Evolutionary conservation across 2,797 vertebrate genomes (phyloP).

Genomic region (Morelia viridis): DNA sequence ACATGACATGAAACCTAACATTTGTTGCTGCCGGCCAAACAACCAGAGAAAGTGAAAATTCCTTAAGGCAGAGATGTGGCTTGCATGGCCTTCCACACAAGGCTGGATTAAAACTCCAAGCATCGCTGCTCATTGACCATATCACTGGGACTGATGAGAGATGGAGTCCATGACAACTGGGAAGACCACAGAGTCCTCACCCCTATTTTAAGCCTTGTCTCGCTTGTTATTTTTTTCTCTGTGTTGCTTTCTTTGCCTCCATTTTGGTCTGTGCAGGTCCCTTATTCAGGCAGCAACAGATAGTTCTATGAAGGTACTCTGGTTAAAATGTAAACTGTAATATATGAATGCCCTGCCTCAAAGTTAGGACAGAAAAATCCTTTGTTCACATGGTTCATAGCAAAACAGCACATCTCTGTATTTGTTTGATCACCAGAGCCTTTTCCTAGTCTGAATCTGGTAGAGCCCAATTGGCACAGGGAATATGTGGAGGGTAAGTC

Average conservation of each 20-base stretch:
- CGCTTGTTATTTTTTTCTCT: neutral
- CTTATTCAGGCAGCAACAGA: neutral
- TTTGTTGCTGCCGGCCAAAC: neutral
- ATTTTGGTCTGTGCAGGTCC: neutral
- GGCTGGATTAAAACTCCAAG: neutral
- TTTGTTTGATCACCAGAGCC: slow-evolving; percentile 66
- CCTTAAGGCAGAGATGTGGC: neutral
- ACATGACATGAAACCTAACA: neutral
- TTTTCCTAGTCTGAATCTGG: slow-evolving; percentile 57
- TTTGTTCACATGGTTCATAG: neutral
- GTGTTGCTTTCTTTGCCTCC: neutral
- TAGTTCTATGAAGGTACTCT: neutral
- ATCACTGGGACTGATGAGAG: neutral
- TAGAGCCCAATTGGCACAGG: slow-evolving; percentile 58
- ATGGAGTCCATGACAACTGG: neutral
- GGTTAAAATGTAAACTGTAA: neutral
- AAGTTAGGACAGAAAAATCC: neutral
- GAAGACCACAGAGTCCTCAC: neutral
- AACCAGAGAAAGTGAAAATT: neutral
- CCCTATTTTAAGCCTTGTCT: neutral
- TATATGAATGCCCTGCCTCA: neutral
- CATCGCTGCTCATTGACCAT: neutral
- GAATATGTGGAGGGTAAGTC: slow-evolving; percentile 63
- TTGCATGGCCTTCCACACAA: neutral
- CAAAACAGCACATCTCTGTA: slow-evolving; percentile 40